A percentile compares a stretch with the other conserved stretches of the same genome.
These are phyloP conservation scores for Ophion slaviceki DNA, from an alignment of 2,888 invertebrate species.

Conservation along the genomic window DNA sequence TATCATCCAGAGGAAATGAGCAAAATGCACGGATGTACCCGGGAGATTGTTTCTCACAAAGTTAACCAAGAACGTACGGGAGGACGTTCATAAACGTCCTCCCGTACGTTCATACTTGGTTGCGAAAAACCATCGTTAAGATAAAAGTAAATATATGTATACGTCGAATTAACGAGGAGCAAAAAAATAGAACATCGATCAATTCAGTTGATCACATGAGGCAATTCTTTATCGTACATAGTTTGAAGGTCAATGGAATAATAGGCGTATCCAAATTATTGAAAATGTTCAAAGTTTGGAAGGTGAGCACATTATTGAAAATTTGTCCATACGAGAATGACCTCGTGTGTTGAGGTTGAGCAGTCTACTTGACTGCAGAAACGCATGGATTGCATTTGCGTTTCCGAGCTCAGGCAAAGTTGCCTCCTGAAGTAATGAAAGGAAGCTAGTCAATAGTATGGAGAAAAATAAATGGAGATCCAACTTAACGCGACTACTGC, in stretches of 20 bases:
- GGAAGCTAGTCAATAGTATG: background rate
- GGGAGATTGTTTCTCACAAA: slow-evolving; percentile 70
- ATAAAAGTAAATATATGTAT: background rate
- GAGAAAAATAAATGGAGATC: background rate
- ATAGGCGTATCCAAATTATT: too few species aligned
- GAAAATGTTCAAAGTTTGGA: too few species aligned
- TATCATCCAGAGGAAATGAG: slow-evolving; percentile 21
- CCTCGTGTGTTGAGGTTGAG: too few species aligned
- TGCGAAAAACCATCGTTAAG: background rate
- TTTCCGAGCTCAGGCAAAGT: too few species aligned
- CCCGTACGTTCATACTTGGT: background rate
- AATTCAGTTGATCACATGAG: background rate
- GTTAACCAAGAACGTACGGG: slow-evolving; percentile 67
- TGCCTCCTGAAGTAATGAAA: background rate
- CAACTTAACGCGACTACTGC: background rate
- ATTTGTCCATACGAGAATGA: too few species aligned
- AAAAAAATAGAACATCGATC: background rate
- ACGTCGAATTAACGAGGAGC: background rate
- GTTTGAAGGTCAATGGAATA: background rate
- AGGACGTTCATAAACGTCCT: background rate
- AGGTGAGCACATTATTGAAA: too few species aligned
- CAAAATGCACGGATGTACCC: slow-evolving; percentile 66
- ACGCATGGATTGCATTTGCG: background rate
- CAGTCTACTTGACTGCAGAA: background rate
- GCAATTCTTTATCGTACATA: background rate